Percentiles rank a stretch among this genome's conserved stretches.
phyloP scores from a whole-genome alignment of 2,888 invertebrate genomes.

The Buathra laborator region DNA sequence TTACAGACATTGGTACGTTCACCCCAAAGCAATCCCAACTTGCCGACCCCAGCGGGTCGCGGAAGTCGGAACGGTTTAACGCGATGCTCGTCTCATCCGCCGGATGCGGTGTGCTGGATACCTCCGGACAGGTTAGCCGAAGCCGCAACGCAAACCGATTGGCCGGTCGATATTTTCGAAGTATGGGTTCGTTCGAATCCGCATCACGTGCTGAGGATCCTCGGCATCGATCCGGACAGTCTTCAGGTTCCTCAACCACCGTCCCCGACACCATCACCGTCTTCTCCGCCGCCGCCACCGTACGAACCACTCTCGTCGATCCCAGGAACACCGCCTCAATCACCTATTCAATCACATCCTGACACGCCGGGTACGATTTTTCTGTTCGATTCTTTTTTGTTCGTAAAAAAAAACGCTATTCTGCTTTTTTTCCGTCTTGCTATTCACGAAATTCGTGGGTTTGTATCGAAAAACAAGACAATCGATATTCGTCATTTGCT shows the following conservation, averaged over 20 bases:
- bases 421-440: neutral
- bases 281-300: slow-evolving; percentile 83
- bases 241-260: slow-evolving; percentile 81
- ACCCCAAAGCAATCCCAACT: slow-evolving; percentile 94
- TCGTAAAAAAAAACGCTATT: neutral
- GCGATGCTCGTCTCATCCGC: slow-evolving; percentile 93
- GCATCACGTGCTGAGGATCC: slow-evolving; percentile 89
- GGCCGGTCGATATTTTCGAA: slow-evolving; percentile 87
- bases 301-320: slow-evolving; percentile 86
- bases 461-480: neutral
- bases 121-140: slow-evolving; percentile 82
- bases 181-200: slow-evolving; percentile 91
- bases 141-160: slow-evolving; percentile 88
- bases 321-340: slow-evolving; percentile 85
- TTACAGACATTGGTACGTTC: slow-evolving; percentile 93
- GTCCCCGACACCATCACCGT: slow-evolving; percentile 80
- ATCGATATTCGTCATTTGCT: neutral
- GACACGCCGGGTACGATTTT: slow-evolving; percentile 80
- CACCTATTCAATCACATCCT: slow-evolving; percentile 84
- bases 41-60: slow-evolving; percentile 86
- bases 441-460: neutral
- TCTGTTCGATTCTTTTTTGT: neutral
- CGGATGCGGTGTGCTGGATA: slow-evolving; percentile 93
- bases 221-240: slow-evolving; percentile 89
- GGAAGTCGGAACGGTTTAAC: slow-evolving; percentile 87